Percentiles rank a stretch among this genome's conserved stretches.
phyloP scores from a whole-genome alignment of 2,888 invertebrate species.

The Clistopyga incitator region DNA sequence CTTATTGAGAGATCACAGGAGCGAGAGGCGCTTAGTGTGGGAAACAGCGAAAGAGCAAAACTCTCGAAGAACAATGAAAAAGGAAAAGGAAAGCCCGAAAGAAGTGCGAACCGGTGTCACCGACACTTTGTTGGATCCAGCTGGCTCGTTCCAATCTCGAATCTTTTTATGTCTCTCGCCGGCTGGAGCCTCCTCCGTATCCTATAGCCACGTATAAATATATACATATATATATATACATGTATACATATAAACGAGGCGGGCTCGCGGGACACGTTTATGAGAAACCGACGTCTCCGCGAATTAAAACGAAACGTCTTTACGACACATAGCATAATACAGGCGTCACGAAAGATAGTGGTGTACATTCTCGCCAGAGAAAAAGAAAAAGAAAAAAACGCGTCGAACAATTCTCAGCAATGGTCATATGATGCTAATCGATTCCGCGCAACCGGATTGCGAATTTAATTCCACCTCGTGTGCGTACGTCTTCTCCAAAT shows the following conservation, averaged over 20 bases:
- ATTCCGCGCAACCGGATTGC: constrained; percentile 57
- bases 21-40: constrained; percentile 7
- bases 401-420: constrained; percentile 41
- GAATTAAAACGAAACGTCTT: constrained; percentile 63
- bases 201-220: constrained; percentile 18
- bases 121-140: constrained; percentile 65
- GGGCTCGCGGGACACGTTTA: constrained; percentile 48
- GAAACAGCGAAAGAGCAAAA: constrained; percentile 26
- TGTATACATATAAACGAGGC: constrained; percentile 23
- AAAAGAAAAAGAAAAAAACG: constrained; percentile 60
- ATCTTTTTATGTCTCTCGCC: constrained; percentile 56
- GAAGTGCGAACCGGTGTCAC: constrained; percentile 68
- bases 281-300: constrained; percentile 63
- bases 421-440: constrained; percentile 47
- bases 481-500: constrained; percentile 19
- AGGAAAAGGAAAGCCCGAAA: constrained; percentile 46
- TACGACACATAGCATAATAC: constrained; percentile 58
- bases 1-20: constrained; percentile 46
- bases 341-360: constrained; percentile 37
- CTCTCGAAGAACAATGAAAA: constrained; percentile 1
- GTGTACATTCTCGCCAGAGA: constrained; percentile 29
- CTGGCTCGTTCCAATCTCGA: constrained; percentile 57
- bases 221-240: constrained; percentile 34
- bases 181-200: constrained; percentile 45
- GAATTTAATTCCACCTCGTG: constrained; percentile 37